Base-by-base conservation (phyloP, 2,113 vertebrate genomes). In the Coracopsis vasa region DNA sequence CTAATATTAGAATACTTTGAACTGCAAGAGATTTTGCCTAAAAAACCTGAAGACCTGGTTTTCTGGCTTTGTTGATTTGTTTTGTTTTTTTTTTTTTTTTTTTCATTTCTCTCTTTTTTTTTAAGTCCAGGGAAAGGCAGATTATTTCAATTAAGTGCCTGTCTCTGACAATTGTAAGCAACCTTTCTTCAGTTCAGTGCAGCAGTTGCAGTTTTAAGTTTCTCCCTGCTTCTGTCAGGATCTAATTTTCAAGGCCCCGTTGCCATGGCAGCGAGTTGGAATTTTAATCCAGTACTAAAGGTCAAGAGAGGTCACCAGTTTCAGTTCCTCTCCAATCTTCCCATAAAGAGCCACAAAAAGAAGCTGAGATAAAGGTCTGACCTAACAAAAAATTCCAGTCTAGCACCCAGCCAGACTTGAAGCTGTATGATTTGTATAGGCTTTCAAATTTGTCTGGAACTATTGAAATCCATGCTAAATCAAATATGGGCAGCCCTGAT, bases 281-380 rank as follows among this genome's bases (percentile, higher is more conserved):
- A 98, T 98, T 98, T 98, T 98, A 98, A 98, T 97, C 94, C 93
- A 97, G 97, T 97, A 96, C 95, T 95, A 98, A 98, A 98, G 97
- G 97, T 97, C 96, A 98, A 94, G 79, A 95, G 89, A 96, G 97
- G 97, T 97, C 97, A 98, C 88, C 94, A 95, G 96, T 96, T 97
- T 97, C 96, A 94, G 95, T 97, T 97, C 94, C 88, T 97, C 95
- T 98, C 97, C 95, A 97, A 97, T 94, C 95, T 97, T 94, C 91
- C 93, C 95, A 97, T 94, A 96, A 97, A 97, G 92, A 95, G 48
- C 39, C 83, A 71, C 86, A 88, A 94, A 97, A 95, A 96, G 72
- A 77, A 95, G 91, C 92, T 53, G 95, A 95, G 92, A 96, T 86
- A 96, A 95, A 96, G 92, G 91, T 78, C 82, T 42, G 85, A 90